Base-by-base conservation (phyloP, 2,113 vertebrate genomes). In the Microtus richardsoni region DNA sequence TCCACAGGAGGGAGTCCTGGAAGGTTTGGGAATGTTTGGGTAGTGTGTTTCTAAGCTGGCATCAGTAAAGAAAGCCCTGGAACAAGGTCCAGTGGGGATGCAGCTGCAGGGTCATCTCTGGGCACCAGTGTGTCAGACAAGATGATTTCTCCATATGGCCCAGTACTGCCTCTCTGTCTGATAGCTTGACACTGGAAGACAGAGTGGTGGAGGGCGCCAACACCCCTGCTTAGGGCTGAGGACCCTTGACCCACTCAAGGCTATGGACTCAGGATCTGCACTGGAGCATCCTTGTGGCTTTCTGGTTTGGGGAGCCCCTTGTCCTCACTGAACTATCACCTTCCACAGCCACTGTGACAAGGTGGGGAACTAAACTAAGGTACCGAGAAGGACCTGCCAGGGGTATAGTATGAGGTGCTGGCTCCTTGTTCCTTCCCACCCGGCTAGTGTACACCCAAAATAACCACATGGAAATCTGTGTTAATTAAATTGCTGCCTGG, bases 21-120 rank as follows among this genome's bases (percentile, higher is more conserved):
- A 41, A 1, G 36, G 33, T 33, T 1, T 39, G 2, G 7, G 6
- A 33, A 10, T 75, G 26, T 44, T 19, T 33, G 47, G 49, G 4
- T 44, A 0, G 7, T 39, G 13, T 26, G 11, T 79, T 24, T 71
- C 58, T 12, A 44, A 60, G 66, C 8, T 22, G 30, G 52, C 13
- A 14, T 8, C 47, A 10, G 9, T 6, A 41, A 1, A 19, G 13
- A 47, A 9, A 22, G 44, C 7, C 44, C 30, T 1, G 33, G 36
- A 44, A 60, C 1, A 1, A 11, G 3, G 14, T 11, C 39, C 28
- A n/a, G 7, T 0, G 3, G 41, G 21, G 62, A 28, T 10, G 26
- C 0, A 22, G 54, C 16, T 68, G 14, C 39, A 70, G 36, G 74
- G 16, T 39, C 75, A 12, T 70, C 70, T 62, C 13, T 33, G 62